Percentiles rank a stretch among this genome's conserved stretches.
These are phyloP conservation scores for Tenthredo livida DNA, from an alignment of 2,888 invertebrate species.

Conservation along the genomic window DNA sequence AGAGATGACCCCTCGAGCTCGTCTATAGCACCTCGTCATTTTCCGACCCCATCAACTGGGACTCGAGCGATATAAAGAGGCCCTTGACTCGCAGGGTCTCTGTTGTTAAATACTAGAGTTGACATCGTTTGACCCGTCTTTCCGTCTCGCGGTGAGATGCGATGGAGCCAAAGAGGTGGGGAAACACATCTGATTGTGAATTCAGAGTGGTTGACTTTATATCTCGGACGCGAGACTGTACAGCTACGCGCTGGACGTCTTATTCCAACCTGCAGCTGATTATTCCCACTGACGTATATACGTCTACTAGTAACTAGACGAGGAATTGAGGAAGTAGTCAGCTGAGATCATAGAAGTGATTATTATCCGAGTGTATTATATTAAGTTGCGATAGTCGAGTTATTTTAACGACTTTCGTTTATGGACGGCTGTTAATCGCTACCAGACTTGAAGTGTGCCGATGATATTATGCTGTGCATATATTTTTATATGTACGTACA, in stretches of 20 bases:
- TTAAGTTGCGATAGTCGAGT: background rate
- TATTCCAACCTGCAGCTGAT: too few species aligned
- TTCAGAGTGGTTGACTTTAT: background rate
- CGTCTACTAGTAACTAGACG: too few species aligned
- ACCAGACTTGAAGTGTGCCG: background rate
- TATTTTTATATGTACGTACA: too few species aligned
- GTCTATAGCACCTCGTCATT: background rate
- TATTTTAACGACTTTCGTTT: conserved; percentile 15
- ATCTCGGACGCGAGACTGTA: too few species aligned
- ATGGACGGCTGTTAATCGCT: background rate
- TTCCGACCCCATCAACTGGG: background rate
- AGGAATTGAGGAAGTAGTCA: background rate
- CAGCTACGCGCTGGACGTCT: too few species aligned
- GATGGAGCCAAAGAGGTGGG: conserved; percentile 23
- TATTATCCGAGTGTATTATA: background rate
- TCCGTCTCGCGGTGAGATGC: conserved; percentile 62
- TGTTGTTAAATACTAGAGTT: conserved; percentile 76
- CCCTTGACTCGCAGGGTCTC: conserved; percentile 70
- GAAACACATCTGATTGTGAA: conserved; percentile 59
- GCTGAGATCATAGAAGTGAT: background rate
- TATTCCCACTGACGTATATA: too few species aligned
- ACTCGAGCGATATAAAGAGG: conserved; percentile 58
- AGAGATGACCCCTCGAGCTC: background rate
- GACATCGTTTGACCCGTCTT: conserved; percentile 76
- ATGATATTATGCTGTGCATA: background rate